phyloP scores from a whole-genome alignment of 2,113 vertebrate genomes.

The Chionodraco myersi region DNA sequence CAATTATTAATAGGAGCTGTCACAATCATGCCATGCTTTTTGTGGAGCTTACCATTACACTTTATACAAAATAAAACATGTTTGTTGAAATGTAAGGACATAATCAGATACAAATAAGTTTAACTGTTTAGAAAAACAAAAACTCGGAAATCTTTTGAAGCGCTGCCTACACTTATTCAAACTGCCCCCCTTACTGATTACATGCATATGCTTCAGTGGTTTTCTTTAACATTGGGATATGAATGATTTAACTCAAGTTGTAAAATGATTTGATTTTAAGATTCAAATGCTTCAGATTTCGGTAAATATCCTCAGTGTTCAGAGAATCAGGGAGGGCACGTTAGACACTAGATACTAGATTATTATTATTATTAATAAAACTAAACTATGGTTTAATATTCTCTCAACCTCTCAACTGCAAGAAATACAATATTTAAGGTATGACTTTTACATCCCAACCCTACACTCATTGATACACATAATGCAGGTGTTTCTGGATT shows the following conservation, averaged over 20 bases:
- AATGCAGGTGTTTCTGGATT: conserved; percentile 29
- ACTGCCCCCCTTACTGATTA: conserved; percentile 7
- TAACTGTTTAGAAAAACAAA: conserved; percentile 2
- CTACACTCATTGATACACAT: conserved; percentile 14
- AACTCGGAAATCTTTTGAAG: background rate
- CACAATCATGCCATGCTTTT: conserved; percentile 46
- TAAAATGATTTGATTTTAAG: background rate
- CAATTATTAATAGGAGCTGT: conserved; percentile 62
- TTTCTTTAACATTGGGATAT: background rate
- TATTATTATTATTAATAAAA: too few species aligned
- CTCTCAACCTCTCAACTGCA: conserved; percentile 14
- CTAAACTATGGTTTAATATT: background rate
- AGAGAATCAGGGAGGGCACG: background rate
- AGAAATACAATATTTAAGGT: conserved; percentile 18
- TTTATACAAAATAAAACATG: conserved; percentile 18
- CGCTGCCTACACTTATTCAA: background rate
- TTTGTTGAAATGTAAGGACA: conserved; percentile 4
- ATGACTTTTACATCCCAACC: conserved; percentile 20
- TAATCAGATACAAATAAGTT: conserved; percentile 16
- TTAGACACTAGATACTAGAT: background rate
- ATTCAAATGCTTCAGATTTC: background rate
- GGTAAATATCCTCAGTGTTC: background rate
- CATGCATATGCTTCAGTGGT: background rate
- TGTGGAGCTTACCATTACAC: conserved; percentile 20
- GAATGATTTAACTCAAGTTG: too few species aligned